Base-by-base conservation (phyloP, 2,888 invertebrate genomes). In the Leptogaster cylindrica region DNA sequence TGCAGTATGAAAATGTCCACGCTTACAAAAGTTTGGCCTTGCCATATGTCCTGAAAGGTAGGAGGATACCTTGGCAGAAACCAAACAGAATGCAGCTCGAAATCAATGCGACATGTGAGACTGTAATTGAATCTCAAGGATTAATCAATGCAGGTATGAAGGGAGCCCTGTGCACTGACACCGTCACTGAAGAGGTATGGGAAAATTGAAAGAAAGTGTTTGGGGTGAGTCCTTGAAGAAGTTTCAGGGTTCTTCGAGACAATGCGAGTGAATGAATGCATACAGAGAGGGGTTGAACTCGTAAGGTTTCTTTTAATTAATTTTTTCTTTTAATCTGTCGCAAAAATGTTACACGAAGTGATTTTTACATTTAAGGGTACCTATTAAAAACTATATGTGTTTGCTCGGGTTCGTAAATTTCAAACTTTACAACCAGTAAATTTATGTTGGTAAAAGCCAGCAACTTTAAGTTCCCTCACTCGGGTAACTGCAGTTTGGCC, bases 91-190 rank as follows among this genome's bases (percentile, higher is more conserved):
- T 52, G 52, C 52, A 52, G 20, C 20, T 39, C 23, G 50, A 67
- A 67, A 67, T 67, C 67, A 67, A 67, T 67, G 67, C 67, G 44
- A 52, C 31, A 31, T 52, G 36, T 20, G 64, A 52, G 12, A 64
- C 50, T 48, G 67, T 64, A 67, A 67, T 67, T 67, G 63, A 64
- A 64, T 67, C 67, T 52, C 1, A 41, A 8, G 27, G 8, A 50
- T 51, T 67, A 67, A 67, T 67, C 67, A 67, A 67, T 67, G 67
- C 51, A 41, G 39, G 10, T 18, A 63, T 39, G 23, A 51, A 51
- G 52, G 67, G 64, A 67, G 52, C 67, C 67, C 18, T 67, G 64
- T 27, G 50, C 61, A 44, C 18, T 7, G 44, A 36, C 63, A 36
- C 8, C 48, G 14, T 18, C 33, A 10, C 33, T n/a, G 16, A 28